phyloP scores from a whole-genome alignment of 2,113 vertebrate genomes.

The Equus przewalskii region DNA sequence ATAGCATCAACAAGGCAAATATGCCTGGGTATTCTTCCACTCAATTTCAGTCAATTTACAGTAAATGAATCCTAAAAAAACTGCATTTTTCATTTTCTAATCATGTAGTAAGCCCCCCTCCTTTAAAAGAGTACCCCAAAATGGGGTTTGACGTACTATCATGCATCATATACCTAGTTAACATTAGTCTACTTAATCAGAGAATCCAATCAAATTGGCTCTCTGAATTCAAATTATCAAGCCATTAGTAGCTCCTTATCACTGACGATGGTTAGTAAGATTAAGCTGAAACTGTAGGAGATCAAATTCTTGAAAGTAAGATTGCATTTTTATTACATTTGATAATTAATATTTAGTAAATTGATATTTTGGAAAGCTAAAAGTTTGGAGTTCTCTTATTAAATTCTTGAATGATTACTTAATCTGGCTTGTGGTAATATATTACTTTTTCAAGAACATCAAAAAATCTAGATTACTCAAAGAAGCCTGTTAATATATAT shows the following conservation, averaged over 20 bases:
- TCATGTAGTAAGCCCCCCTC: conserved; percentile 17
- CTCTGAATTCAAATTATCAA: conserved; percentile 66
- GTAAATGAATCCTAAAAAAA: conserved; percentile 74
- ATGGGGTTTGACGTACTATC: conserved; percentile 35
- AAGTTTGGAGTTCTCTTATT: conserved; percentile 14
- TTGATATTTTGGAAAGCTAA: conserved; percentile 27
- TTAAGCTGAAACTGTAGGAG: conserved; percentile 36
- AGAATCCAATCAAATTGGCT: conserved; percentile 56
- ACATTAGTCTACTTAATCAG: conserved; percentile 65
- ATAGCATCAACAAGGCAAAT: conserved; percentile 65
- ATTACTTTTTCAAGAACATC: conserved; percentile 7
- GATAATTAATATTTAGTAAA: conserved; percentile 64
- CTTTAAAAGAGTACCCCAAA: conserved; percentile 59
- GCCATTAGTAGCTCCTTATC: conserved; percentile 25
- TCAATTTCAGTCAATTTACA: conserved; percentile 79
- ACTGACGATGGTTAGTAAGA: conserved; percentile 52
- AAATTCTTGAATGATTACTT: conserved; percentile 45
- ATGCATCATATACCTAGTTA: conserved; percentile 52
- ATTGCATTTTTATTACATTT: conserved; percentile 37
- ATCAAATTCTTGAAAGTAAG: conserved; percentile 61
- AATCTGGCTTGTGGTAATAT: neutral
- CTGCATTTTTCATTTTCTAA: conserved; percentile 74
- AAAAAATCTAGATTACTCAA: neutral
- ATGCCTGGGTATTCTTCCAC: conserved; percentile 41
- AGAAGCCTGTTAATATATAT: conserved; percentile 13